These are phyloP conservation scores for Ptiloglossa arizonensis DNA, from an alignment of 1,140 invertebrate genomes.

Conservation along the genomic window DNA sequence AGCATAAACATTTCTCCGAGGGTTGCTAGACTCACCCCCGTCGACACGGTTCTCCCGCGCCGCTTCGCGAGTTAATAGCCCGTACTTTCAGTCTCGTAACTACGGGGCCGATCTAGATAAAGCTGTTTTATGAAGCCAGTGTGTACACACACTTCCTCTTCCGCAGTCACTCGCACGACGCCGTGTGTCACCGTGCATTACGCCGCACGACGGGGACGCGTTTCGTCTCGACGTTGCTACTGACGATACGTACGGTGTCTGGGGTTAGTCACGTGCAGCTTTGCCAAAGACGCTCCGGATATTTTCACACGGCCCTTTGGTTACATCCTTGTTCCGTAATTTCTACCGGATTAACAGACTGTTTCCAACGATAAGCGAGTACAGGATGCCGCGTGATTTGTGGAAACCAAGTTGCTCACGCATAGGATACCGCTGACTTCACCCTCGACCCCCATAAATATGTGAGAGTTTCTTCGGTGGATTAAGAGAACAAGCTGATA, in stretches of 20 bases:
- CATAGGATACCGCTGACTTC: not conserved
- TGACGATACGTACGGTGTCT: not conserved
- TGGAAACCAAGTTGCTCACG: not conserved
- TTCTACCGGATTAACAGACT: not conserved
- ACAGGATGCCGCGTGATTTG: slow-evolving; percentile 4
- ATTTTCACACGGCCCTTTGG: not conserved
- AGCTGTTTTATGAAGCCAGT: slow-evolving; percentile 66
- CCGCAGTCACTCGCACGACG: slow-evolving; percentile 48
- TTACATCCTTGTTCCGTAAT: not conserved
- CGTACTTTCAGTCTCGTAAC: slow-evolving; percentile 65
- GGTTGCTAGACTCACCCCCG: slow-evolving; percentile 30
- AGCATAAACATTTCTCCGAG: slow-evolving; percentile 49
- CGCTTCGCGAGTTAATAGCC: slow-evolving; percentile 66
- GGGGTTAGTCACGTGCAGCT: too few species aligned
- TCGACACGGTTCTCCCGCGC: slow-evolving; percentile 23
- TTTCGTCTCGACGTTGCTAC: not conserved
- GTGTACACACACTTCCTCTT: slow-evolving; percentile 35
- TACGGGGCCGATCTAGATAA: slow-evolving; percentile 66
- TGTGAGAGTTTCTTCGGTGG: not conserved
- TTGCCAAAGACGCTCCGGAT: not conserved
- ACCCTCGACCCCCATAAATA: not conserved
- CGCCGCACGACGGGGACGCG: not conserved
- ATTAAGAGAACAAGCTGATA: too few species aligned
- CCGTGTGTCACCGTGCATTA: slow-evolving; percentile 9
- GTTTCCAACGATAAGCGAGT: not conserved